Conservation (phyloP, 2,113 vertebrate species). For the Bothrops jararaca region DNA sequence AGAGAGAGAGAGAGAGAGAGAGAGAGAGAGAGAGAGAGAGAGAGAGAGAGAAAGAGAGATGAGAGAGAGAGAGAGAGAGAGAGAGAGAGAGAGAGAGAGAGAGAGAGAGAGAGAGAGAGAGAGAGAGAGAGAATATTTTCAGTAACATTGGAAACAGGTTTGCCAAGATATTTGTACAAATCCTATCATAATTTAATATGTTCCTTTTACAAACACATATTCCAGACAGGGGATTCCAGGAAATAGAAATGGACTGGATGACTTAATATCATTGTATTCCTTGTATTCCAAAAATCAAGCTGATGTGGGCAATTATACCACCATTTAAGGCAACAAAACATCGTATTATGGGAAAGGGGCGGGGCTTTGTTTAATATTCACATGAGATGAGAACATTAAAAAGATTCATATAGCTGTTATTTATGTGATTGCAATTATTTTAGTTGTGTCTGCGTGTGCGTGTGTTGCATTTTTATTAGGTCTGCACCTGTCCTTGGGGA, state of each 20-base stretch:
- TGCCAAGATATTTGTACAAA: constrained; percentile 16
- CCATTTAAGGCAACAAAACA: background rate
- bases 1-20: too few species aligned
- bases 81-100: background rate
- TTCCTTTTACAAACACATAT: background rate
- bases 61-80: background rate
- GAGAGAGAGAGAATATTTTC: rapidly evolving
- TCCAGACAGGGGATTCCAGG: constrained; percentile 21
- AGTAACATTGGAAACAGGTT: background rate
- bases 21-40: too few species aligned
- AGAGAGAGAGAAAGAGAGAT: too few species aligned
- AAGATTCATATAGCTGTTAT: background rate
- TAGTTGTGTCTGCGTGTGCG: background rate
- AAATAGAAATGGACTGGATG: background rate
- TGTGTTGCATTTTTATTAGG: background rate
- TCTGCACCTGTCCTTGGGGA: background rate
- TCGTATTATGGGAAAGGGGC: background rate
- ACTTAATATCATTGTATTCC: background rate
- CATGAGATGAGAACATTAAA: background rate
- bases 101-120: background rate
- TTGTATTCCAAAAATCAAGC: constrained; percentile 9
- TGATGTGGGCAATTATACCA: background rate
- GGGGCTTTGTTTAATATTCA: background rate
- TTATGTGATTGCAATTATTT: background rate
- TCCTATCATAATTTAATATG: background rate